A percentile compares a stretch with the other conserved stretches of the same genome.
These are phyloP conservation scores for Lycocorax pyrrhopterus DNA, from an alignment of 2,113 vertebrate species.

Conservation along the genomic window DNA sequence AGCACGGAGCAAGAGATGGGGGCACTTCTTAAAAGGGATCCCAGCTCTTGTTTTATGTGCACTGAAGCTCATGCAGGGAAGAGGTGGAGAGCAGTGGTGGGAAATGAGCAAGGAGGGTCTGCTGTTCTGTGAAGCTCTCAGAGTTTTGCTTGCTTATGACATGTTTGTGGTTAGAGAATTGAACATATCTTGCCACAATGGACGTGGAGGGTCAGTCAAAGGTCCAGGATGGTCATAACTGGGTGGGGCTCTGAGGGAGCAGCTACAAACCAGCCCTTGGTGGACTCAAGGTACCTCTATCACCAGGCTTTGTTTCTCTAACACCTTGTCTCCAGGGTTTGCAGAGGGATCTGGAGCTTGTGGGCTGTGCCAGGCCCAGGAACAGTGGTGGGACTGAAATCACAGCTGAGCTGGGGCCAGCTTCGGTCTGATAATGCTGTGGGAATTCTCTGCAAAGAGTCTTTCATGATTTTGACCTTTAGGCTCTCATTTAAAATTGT, in stretches of 20 bases:
- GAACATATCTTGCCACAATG: accelerated
- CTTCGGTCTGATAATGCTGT: not conserved
- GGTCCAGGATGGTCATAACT: not conserved
- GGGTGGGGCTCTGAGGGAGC: not conserved
- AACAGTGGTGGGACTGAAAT: not conserved
- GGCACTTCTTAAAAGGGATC: not conserved
- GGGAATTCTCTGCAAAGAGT: not conserved
- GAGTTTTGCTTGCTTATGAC: not conserved
- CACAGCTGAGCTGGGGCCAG: not conserved
- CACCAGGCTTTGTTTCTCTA: not conserved
- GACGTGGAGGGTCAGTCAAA: not conserved
- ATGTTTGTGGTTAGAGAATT: not conserved
- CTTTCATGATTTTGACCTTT: not conserved
- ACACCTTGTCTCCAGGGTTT: accelerated
- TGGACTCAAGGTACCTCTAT: not conserved
- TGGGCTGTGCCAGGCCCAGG: not conserved
- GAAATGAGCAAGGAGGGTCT: not conserved
- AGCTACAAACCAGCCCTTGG: not conserved
- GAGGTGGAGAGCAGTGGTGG: not conserved
- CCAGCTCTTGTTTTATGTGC: not conserved
- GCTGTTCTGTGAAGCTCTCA: not conserved
- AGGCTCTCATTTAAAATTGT: not conserved
- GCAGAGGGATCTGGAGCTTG: not conserved
- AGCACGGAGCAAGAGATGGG: not conserved
- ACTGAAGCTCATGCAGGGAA: not conserved